Evolutionary conservation across 2,797 vertebrate species (phyloP).

Genomic region (Poecile montanus): DNA sequence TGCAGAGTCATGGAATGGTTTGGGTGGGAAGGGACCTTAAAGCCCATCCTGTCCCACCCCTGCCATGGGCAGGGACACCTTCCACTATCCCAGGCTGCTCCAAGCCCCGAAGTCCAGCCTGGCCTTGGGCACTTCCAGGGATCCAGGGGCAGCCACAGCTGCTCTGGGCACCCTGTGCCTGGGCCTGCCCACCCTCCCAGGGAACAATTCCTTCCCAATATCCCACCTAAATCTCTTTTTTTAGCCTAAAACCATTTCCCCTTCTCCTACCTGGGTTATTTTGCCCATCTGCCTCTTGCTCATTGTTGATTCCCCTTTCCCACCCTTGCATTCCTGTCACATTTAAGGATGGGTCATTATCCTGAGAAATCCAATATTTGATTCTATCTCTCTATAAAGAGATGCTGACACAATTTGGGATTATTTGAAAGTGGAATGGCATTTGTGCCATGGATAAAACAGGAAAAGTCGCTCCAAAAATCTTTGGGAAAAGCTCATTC

Average conservation of each 20-base stretch:
- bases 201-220: background rate
- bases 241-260: fast-evolving
- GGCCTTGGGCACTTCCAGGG: background rate
- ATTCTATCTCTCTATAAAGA: background rate
- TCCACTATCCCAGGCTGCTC: fast-evolving
- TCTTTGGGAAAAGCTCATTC: background rate
- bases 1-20: background rate
- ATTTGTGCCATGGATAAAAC: background rate
- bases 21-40: background rate
- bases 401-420: background rate
- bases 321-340: background rate
- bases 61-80: background rate
- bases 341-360: background rate
- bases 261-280: background rate
- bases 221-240: background rate
- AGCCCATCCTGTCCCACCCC: background rate
- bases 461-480: background rate
- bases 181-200: background rate
- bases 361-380: background rate
- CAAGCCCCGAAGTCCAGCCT: background rate
- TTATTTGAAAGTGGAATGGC: background rate
- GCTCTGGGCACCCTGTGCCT: background rate
- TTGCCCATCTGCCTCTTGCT: background rate
- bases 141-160: background rate
- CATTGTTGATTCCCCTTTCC: background rate